Evolutionary conservation across 2,888 invertebrate genomes (phyloP), one percentile per base, ranked within the genome.

Genomic region (Tortricodes alternella): DNA sequence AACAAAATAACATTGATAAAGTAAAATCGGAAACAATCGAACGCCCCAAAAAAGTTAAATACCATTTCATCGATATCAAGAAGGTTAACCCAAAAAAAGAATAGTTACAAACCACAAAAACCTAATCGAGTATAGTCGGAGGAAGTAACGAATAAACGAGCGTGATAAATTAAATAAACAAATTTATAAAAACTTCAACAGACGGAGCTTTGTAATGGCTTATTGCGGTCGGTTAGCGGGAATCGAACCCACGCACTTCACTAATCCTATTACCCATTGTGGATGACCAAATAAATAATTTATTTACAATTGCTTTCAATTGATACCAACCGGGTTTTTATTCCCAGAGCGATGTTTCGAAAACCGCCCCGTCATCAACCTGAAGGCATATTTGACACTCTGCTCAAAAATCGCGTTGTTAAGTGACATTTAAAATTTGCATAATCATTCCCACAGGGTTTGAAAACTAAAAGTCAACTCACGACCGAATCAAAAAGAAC

Each of bases 111-210:
- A 80, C 83, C 82, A 86, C 85, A 86, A 89, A 87, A 88, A 89
- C 68, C 72, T 84, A 87, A 89, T 86, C 82, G 86, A 74, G 76
- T 81, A 78, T 83, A 85, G 76, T 71, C 71, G 75, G 72, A 86
- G 87, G 88, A 89, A 87, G 87, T 87, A 78, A 80, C 85, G 75
- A 79, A 85, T 87, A 88, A 88, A 86, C 83, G 86, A 81, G 79
- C 85, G 84, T 86, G 85, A 79, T 88, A 85, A 89, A 89, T 89
- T 89, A 89, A 88, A 89, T 88, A 89, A 89, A 89, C 89, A 88
- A 86, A 87, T 86, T 85, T 78, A 88, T 76, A 86, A 86, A 87
- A 87, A 85, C 74, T 62, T 68, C 66, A 73, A 74, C 81, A 80
- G 80, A 78, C 82, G 75, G 71, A 61, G 71, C 71, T 77, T 83